Conservation (phyloP, 2,113 vertebrate species). For the Coturnix japonica region DNA sequence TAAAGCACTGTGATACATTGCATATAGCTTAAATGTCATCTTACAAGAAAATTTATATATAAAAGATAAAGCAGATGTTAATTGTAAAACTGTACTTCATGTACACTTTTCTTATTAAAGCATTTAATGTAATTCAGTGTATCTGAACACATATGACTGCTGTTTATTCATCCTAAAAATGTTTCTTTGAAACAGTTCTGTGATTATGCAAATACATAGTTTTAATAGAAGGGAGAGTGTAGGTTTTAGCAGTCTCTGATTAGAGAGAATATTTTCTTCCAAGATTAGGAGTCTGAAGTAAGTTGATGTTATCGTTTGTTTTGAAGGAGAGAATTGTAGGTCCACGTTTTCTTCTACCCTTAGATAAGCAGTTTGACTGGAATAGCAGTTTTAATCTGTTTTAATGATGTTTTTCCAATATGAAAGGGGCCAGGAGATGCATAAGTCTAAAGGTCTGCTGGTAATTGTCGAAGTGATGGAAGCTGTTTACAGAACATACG, state of each 20-base stretch:
- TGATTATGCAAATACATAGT: constrained; percentile 1
- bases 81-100: neutral
- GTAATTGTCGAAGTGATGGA: constrained; percentile 59
- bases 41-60: too few relatives aligned
- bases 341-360: constrained; percentile 43
- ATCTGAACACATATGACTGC: neutral
- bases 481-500: constrained; percentile 48
- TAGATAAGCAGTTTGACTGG: constrained; percentile 51
- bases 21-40: constrained; percentile 52
- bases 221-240: neutral
- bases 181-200: neutral
- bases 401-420: constrained; percentile 58
- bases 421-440: constrained; percentile 46
- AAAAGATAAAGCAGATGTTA: constrained; percentile 20
- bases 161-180: constrained; percentile 23
- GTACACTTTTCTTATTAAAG: neutral
- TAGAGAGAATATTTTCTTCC: constrained; percentile 19
- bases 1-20: constrained; percentile 28
- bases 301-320: constrained; percentile 40
- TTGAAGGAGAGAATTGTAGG: constrained; percentile 40
- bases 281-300: constrained; percentile 10
- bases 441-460: constrained; percentile 72
- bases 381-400: constrained; percentile 64
- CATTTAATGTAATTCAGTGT: neutral
- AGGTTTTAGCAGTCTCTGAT: constrained; percentile 15